phyloP scores from a whole-genome alignment of 2,113 vertebrate genomes.

The Pelecanoides urinatrix region DNA sequence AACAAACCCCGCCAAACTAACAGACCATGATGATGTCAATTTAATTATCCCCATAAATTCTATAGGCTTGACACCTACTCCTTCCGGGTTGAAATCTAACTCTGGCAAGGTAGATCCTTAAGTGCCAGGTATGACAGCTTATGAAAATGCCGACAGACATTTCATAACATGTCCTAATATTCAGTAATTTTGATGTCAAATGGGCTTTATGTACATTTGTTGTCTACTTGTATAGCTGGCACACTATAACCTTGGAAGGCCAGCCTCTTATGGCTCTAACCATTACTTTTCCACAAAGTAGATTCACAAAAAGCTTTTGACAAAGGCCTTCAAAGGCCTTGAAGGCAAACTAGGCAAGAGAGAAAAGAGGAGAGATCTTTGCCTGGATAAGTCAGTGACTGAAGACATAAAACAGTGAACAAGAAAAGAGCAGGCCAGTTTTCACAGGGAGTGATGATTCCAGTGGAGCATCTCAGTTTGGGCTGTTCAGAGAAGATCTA shows the following conservation, averaged over 20 bases:
- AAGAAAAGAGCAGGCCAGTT: not conserved
- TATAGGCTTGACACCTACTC: not conserved
- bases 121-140: not conserved
- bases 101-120: not conserved
- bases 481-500: not conserved
- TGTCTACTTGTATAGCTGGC: not conserved
- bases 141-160: not conserved
- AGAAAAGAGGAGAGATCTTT: not conserved
- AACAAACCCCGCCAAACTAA: not conserved
- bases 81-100: not conserved
- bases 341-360: not conserved
- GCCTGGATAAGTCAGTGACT: not conserved
- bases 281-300: not conserved
- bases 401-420: not conserved
- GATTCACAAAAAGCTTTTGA: not conserved
- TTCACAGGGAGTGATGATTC: not conserved
- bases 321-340: not conserved
- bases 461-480: not conserved
- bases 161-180: not conserved
- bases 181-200: not conserved
- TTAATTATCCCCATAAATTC: not conserved
- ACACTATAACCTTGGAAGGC: not conserved
- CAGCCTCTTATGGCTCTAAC: not conserved
- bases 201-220: not conserved
- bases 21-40: not conserved